Percentiles rank a stretch among this genome's conserved stretches.
Conservation (phyloP, 2,113 vertebrate species). For the Poeciliopsis prolifica region DNA sequence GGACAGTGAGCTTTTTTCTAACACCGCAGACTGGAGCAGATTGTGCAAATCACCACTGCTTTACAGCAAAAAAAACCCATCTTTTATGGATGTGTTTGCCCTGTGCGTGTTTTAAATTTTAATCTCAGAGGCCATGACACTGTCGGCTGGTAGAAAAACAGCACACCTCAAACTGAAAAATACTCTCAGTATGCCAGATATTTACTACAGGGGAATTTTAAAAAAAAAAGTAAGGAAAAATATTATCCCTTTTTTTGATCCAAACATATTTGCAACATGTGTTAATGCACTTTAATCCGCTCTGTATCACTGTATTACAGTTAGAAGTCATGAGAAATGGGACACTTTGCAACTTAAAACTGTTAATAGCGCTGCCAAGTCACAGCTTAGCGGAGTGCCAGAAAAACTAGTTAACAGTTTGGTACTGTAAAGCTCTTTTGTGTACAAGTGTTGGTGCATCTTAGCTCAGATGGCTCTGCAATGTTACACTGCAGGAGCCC, state of each 20-base stretch:
- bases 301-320: slow-evolving; percentile 28
- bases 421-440: slow-evolving; percentile 64
- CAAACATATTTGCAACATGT: neutral
- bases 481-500: slow-evolving; percentile 54
- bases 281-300: slow-evolving; percentile 20
- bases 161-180: slow-evolving; percentile 1
- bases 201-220: slow-evolving; percentile 4
- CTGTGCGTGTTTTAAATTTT: slow-evolving; percentile 59
- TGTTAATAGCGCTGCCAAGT: slow-evolving; percentile 68
- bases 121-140: slow-evolving; percentile 40
- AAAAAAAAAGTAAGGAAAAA: slow-evolving; percentile 1
- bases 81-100: slow-evolving; percentile 55
- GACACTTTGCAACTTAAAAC: slow-evolving; percentile 59
- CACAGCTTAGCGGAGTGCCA: slow-evolving; percentile 54
- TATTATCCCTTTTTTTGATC: neutral
- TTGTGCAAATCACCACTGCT: slow-evolving; percentile 49
- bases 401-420: slow-evolving; percentile 63
- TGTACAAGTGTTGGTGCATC: slow-evolving; percentile 43
- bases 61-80: slow-evolving; percentile 41
- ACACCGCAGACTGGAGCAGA: slow-evolving; percentile 43
- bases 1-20: slow-evolving; percentile 46
- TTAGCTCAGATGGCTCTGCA: slow-evolving; percentile 72
- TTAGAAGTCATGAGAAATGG: slow-evolving; percentile 48
- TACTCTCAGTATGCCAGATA: slow-evolving; percentile 25
- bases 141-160: slow-evolving; percentile 30